Base-by-base conservation (phyloP, 2,113 vertebrate species). In the Eulacestoma nigropectus region DNA sequence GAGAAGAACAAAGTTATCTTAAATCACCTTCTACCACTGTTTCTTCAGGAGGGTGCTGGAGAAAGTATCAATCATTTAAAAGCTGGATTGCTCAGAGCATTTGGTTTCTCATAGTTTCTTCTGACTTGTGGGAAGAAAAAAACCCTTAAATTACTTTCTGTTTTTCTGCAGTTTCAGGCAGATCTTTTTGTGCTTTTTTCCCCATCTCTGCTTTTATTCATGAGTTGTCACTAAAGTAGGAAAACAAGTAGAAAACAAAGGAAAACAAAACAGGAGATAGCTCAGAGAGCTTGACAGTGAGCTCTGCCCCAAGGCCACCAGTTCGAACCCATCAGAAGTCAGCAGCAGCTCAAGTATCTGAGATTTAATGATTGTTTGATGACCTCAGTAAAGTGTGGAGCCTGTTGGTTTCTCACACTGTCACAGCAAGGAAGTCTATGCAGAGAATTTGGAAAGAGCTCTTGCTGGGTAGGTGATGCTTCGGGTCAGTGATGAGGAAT, bases 141-240 rank as follows among this genome's bases (percentile, higher is more conserved):
- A 73, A 7, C 3, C 16, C 22, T 85, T 76, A 62, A 65, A 91
- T 92, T 85, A 11, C 67, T 41, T 87, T 60, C 70, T 83, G 44
- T 70, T 64, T 92, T 94, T 80, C 79, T 95, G 47, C 52, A 90
- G 47, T 84, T 86, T 47, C 64, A 84, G 75, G 52, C 85, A 18
- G 32, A 64, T 74, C 37, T 80, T 92, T 42, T 10, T 46, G 23
- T 62, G 44, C 8, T 73, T 94, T 81, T 17, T 8, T 7, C 8
- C 35, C 69, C 59, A 41, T 74, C 60, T 91, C 84, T 94, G 78
- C 39, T 90, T 89, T 96, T 95, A 95, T 91, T 92, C 93, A 93
- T 91, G 93, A 95, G 75, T 93, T 94, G 87, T 93, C 90, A 77
- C 39, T 44, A 19, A 94, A 89, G 50, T 17, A 76, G 74, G 78